Evolutionary conservation across 2,888 invertebrate species (phyloP).

Genomic region (Plusia festucae): DNA sequence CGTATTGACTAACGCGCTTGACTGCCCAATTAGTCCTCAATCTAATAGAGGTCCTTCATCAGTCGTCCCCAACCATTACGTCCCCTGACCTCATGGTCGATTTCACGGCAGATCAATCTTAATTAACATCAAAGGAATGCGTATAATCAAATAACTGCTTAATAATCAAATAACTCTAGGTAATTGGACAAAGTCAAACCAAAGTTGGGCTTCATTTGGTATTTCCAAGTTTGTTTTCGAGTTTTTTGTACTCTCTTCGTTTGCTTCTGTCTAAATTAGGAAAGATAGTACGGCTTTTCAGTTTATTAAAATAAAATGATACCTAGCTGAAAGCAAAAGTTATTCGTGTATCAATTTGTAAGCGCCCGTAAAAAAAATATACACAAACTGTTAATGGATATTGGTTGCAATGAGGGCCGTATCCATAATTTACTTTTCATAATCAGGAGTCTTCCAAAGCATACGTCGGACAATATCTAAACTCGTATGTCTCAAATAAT

Average conservation of each 20-base stretch:
- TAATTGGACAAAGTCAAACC: slow-evolving; percentile 32
- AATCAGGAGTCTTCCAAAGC: too few relatives aligned
- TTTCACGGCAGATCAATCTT: slow-evolving; percentile 31
- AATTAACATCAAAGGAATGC: slow-evolving; percentile 41
- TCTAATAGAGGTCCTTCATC: slow-evolving; percentile 37
- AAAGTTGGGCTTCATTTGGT: slow-evolving; percentile 8
- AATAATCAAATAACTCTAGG: slow-evolving; percentile 30
- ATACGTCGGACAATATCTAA: too few relatives aligned
- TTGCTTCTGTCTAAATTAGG: slow-evolving; percentile 10
- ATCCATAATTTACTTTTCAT: too few relatives aligned
- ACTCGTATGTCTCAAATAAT: not conserved
- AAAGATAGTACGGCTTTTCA: not conserved
- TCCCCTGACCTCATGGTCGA: slow-evolving; percentile 16
- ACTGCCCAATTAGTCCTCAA: slow-evolving; percentile 31
- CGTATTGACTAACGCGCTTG: slow-evolving; percentile 37
- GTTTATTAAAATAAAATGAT: slow-evolving; percentile 38
- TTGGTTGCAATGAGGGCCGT: too few relatives aligned
- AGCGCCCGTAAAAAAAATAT: too few relatives aligned
- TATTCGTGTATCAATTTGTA: too few relatives aligned
- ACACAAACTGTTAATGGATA: too few relatives aligned
- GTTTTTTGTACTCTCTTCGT: not conserved
- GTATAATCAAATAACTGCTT: slow-evolving; percentile 21
- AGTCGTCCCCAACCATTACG: slow-evolving; percentile 5
- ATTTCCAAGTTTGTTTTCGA: slow-evolving; percentile 10
- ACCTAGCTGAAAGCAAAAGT: too few relatives aligned